Evolutionary conservation across 1,140 invertebrate genomes (phyloP).

Genomic region (Diuraphis noxia): DNA sequence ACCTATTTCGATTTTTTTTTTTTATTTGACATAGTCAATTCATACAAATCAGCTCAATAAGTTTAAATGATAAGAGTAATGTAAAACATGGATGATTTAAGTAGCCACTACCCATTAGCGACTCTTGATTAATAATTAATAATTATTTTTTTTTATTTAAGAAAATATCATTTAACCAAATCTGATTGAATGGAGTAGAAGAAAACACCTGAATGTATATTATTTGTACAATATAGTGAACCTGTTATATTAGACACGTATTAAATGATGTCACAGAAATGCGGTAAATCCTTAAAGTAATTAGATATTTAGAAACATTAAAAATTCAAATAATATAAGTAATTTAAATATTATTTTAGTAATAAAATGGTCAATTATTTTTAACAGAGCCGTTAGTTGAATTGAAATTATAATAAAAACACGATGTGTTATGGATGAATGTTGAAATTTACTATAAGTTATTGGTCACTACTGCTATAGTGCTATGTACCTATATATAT

Average conservation of each 20-base stretch:
- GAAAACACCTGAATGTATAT: not conserved
- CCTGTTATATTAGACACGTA: conserved; percentile 8
- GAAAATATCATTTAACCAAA: not conserved
- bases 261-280: not conserved
- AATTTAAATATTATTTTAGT: not conserved
- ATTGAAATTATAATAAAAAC: not conserved
- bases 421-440: not conserved
- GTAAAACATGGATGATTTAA: no score
- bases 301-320: conserved; percentile 1
- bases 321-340: not conserved
- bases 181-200: not conserved
- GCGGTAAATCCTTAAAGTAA: not conserved
- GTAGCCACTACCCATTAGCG: no score
- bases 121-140: no score
- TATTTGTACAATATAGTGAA: not conserved
- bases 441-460: not conserved
- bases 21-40: no score
- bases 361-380: not conserved
- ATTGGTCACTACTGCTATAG: not conserved
- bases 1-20: no score
- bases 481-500: no score
- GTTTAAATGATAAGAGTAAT: no score
- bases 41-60: no score
- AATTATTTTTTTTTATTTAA: not conserved
- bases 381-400: not conserved